phyloP scores from a whole-genome alignment of 2,888 invertebrate genomes.

The Drosophila pseudotalamancana region DNA sequence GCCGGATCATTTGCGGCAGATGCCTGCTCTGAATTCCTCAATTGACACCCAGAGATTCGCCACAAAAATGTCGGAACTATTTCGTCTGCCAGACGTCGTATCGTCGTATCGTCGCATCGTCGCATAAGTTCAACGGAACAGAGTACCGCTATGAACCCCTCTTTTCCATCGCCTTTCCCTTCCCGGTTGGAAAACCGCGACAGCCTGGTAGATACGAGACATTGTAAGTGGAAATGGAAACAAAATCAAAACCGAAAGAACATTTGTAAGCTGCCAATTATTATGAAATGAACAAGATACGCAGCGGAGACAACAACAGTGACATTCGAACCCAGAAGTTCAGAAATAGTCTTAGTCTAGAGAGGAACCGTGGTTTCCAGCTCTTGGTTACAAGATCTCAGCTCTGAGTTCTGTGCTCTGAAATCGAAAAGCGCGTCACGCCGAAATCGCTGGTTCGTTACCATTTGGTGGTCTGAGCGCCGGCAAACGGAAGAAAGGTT shows the following conservation, averaged over 20 bases:
- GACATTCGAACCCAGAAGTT: constrained; percentile 57
- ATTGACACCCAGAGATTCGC: constrained; percentile 34
- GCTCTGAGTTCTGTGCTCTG: constrained; percentile 17
- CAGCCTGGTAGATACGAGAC: constrained; percentile 33
- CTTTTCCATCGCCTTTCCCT: neutral
- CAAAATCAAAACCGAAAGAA: constrained; percentile 70
- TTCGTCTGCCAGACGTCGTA: constrained; percentile 20
- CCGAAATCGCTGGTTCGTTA: constrained; percentile 71
- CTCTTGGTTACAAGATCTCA: neutral
- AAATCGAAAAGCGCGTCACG: constrained; percentile 73
- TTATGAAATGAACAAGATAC: constrained; percentile 65
- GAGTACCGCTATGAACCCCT: constrained; percentile 56
- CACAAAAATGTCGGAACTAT: constrained; percentile 49
- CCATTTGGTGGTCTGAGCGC: constrained; percentile 68
- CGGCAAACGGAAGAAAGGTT: constrained; percentile 64
- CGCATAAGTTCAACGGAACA: constrained; percentile 68
- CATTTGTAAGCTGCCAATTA: constrained; percentile 77
- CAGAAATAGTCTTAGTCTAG: constrained; percentile 20
- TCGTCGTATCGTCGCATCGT: too few relatives aligned
- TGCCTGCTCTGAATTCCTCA: constrained; percentile 56
- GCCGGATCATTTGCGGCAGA: constrained; percentile 67
- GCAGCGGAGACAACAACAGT: constrained; percentile 42
- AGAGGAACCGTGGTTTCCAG: neutral
- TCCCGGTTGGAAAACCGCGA: constrained; percentile 47
- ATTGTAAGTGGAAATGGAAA: constrained; percentile 44